Percentiles rank a stretch among this genome's conserved stretches.
phyloP scores from a whole-genome alignment of 2,797 vertebrate genomes.

The Babyrousa celebensis region DNA sequence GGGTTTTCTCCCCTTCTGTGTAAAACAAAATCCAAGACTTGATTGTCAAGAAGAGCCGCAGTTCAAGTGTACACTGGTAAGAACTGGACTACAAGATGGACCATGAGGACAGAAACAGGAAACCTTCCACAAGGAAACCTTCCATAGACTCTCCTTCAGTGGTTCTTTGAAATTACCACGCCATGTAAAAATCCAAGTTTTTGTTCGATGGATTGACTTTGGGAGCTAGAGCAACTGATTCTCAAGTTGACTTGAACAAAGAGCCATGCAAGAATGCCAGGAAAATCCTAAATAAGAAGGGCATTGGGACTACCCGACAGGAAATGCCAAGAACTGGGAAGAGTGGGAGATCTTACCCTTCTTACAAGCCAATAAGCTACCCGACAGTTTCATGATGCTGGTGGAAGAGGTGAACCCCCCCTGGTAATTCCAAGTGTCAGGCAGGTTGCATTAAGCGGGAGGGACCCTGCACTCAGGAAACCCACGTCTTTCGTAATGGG shows the following conservation, averaged over 20 bases:
- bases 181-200: background rate
- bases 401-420: background rate
- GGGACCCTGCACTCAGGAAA: background rate
- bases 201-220: background rate
- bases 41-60: background rate
- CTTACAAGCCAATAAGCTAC: background rate
- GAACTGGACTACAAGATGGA: background rate
- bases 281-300: background rate
- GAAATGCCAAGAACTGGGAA: background rate
- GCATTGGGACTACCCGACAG: background rate
- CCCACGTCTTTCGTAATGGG: background rate
- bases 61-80: background rate
- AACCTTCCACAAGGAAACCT: background rate
- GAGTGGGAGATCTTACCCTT: background rate
- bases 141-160: background rate
- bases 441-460: background rate
- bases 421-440: background rate
- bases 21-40: slow-evolving; percentile 27
- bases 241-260: background rate
- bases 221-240: background rate
- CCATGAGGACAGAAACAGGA: background rate
- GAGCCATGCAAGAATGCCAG: background rate
- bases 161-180: background rate
- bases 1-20: background rate
- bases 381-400: background rate